phyloP scores from a whole-genome alignment of 2,797 vertebrate species.

The Coregonus sp. region DNA sequence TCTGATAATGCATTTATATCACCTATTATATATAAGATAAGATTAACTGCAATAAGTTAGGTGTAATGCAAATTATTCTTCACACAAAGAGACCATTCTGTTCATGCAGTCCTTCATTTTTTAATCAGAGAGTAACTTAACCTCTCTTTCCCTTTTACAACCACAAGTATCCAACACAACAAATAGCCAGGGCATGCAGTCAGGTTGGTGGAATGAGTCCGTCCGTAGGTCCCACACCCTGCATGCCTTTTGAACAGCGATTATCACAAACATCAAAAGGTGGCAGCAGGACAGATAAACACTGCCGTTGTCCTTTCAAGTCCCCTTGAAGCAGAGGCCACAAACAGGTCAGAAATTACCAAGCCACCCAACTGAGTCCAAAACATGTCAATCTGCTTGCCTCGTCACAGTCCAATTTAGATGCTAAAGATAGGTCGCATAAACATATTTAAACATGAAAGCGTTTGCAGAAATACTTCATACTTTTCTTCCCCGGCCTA shows the following conservation, averaged over 20 bases:
- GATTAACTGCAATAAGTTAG: not conserved
- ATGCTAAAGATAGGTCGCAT: conserved; percentile 1
- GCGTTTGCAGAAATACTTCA: conserved; percentile 3
- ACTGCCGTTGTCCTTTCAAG: not conserved
- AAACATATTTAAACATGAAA: not conserved
- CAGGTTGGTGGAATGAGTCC: not conserved
- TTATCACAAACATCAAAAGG: not conserved
- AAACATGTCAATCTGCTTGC: not conserved
- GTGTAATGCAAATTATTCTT: not conserved
- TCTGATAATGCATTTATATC: not conserved
- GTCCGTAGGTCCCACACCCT: not conserved
- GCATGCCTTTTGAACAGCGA: not conserved
- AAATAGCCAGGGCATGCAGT: not conserved
- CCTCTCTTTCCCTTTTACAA: too few species aligned
- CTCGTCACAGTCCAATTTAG: not conserved
- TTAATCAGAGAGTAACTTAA: not conserved
- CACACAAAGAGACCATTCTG: not conserved
- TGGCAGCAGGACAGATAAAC: not conserved
- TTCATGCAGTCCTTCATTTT: not conserved
- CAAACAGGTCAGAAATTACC: not conserved
- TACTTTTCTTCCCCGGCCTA: not conserved
- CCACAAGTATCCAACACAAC: not conserved
- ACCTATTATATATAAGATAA: not conserved
- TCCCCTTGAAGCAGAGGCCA: not conserved
- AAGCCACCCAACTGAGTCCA: not conserved